These are phyloP conservation scores for Megastigmus dorsalis DNA, from an alignment of 2,888 invertebrate genomes.

Conservation along the genomic window DNA sequence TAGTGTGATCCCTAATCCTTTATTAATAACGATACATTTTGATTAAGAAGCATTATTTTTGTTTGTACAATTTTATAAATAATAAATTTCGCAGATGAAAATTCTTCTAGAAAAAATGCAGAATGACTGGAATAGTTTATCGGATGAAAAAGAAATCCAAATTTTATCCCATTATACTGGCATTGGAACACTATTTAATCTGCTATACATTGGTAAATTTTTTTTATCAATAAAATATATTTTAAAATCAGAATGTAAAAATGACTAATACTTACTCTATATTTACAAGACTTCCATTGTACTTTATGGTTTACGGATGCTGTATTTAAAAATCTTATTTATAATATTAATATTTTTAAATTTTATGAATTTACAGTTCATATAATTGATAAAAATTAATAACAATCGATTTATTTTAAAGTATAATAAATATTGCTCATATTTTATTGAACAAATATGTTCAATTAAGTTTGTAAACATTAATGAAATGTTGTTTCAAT, in stretches of 20 bases:
- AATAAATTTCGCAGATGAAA: neutral
- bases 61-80: neutral
- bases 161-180: conserved; percentile 7
- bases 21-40: too few species aligned
- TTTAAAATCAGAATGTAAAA: neutral
- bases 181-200: neutral
- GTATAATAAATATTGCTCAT: too few species aligned
- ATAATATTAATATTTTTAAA: too few species aligned
- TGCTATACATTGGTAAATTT: neutral
- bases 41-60: neutral
- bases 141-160: conserved; percentile 11
- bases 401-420: too few species aligned
- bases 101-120: conserved; percentile 1
- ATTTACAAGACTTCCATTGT: neutral
- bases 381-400: too few species aligned
- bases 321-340: too few species aligned
- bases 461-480: too few species aligned
- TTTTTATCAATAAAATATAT: neutral
- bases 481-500: neutral
- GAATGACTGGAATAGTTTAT: conserved; percentile 24
- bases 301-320: too few species aligned
- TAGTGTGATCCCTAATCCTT: too few species aligned
- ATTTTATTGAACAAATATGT: too few species aligned
- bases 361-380: too few species aligned
- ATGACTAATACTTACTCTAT: neutral